Base-by-base conservation (phyloP, 2,888 invertebrate species). In the Trachelus iudaicus region DNA sequence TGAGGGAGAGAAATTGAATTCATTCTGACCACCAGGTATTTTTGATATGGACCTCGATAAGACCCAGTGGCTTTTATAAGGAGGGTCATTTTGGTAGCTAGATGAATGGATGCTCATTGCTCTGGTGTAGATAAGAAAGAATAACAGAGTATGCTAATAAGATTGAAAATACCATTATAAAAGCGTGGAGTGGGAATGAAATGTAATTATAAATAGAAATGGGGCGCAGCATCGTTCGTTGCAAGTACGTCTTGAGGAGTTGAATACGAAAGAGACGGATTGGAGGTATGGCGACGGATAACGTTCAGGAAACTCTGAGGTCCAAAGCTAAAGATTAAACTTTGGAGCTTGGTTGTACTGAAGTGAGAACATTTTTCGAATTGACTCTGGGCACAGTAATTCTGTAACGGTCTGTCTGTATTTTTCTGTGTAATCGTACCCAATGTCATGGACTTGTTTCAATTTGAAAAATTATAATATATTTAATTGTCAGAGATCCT, bases 1-100 rank as follows among this genome's bases (percentile, higher is more conserved):
- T 73, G 78, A 76, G 78, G 35, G 77, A 78, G 80, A 35, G 12
- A 76, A 68, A 77, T n/a, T 56, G 40, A 40, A 23, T 56, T 56
- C 1, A 23, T 23, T 56, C 9, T 56, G 56, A 23, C 15, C 40
- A 23, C 23, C 23, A 0, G 23, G 56, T 56, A 56, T 23, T 56
- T 23, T 23, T 56, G 0, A 9, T 1, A 9, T 56, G 56, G 15
- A 23, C 9, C 23, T 9, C 9, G 6, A 9, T 2, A 56, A 56
- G 23, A 56, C 56, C 23, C 40, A 15, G 56, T 56, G 23, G 15
- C 9, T 56, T 23, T 9, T 56, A 23, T 9, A 2, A 23, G 56
- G 56, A 56, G 56, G 1, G 9, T 23, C 23, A 23, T 9, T 9
- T 9, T 56, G 0, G 23, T 23, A 23, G 56, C 23, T 37, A 56